phyloP scores from a whole-genome alignment of 2,113 vertebrate species.

The Hydropotes inermis region DNA sequence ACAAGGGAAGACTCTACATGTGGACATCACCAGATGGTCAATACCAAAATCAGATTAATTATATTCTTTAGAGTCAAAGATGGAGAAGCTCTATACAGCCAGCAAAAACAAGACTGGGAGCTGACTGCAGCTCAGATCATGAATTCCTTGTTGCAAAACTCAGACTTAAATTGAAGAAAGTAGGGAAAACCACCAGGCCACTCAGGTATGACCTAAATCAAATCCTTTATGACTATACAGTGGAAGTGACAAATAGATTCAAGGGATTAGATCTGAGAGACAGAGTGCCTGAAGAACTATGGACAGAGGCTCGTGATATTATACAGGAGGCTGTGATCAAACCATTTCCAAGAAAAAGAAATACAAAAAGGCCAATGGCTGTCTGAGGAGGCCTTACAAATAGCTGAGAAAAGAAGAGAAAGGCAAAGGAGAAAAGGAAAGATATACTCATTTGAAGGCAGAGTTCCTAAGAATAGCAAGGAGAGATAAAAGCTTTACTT shows the following conservation, averaged over 20 bases:
- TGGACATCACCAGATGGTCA: background rate
- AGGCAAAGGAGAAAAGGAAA: background rate
- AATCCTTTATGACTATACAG: background rate
- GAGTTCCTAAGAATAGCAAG: background rate
- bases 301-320: background rate
- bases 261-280: background rate
- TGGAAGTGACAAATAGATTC: background rate
- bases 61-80: background rate
- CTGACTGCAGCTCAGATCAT: background rate
- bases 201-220: background rate
- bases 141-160: background rate
- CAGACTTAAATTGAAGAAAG: background rate
- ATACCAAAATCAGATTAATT: background rate
- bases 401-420: background rate
- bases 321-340: background rate
- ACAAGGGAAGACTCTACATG: background rate
- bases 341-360: background rate
- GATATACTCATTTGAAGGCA: background rate
- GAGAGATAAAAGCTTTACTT: background rate
- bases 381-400: background rate
- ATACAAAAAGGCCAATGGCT: background rate
- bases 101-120: background rate
- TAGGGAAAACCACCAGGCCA: background rate
- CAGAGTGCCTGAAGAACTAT: background rate
- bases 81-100: background rate